Conservation (phyloP, 2,888 invertebrate species). For the Drosophila phalerata region DNA sequence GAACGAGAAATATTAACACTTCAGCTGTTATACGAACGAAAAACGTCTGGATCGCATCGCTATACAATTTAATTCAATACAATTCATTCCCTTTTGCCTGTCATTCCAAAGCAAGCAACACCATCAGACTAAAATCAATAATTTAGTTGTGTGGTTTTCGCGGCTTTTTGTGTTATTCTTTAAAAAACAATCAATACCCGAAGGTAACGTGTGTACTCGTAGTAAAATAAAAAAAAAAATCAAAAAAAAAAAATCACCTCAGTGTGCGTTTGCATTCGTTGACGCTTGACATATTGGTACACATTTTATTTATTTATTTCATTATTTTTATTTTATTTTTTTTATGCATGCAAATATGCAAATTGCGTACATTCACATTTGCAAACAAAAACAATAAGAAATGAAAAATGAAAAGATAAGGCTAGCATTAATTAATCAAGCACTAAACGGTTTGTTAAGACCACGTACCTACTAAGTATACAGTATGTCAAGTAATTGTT, state of each 20-base stretch:
- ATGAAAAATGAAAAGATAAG: slow-evolving; percentile 14
- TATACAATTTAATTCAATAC: slow-evolving; percentile 15
- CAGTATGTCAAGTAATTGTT: slow-evolving; percentile 1
- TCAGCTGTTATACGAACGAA: slow-evolving; percentile 43
- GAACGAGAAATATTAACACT: slow-evolving; percentile 53
- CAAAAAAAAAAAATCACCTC: slow-evolving; percentile 66
- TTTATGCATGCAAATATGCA: slow-evolving; percentile 24
- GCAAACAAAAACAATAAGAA: slow-evolving; percentile 1
- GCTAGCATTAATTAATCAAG: slow-evolving; percentile 16
- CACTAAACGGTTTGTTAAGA: slow-evolving; percentile 31
- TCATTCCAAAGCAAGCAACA: slow-evolving; percentile 61
- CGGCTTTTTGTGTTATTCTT: slow-evolving; percentile 79
- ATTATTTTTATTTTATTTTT: slow-evolving; percentile 17
- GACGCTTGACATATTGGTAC: slow-evolving; percentile 80
- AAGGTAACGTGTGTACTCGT: slow-evolving; percentile 72
- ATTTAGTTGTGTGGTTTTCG: slow-evolving; percentile 78
- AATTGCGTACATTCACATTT: slow-evolving; percentile 2
- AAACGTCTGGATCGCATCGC: slow-evolving; percentile 42
- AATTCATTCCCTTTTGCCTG: slow-evolving; percentile 45
- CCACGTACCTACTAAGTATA: slow-evolving; percentile 25
- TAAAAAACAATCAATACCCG: slow-evolving; percentile 80
- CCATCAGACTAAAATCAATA: slow-evolving; percentile 72
- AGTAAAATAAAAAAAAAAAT: slow-evolving; percentile 58
- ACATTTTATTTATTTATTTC: slow-evolving; percentile 69
- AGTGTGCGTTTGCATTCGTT: slow-evolving; percentile 77